Base-by-base conservation (phyloP, 2,888 invertebrate genomes). In the Erannis defoliaria region DNA sequence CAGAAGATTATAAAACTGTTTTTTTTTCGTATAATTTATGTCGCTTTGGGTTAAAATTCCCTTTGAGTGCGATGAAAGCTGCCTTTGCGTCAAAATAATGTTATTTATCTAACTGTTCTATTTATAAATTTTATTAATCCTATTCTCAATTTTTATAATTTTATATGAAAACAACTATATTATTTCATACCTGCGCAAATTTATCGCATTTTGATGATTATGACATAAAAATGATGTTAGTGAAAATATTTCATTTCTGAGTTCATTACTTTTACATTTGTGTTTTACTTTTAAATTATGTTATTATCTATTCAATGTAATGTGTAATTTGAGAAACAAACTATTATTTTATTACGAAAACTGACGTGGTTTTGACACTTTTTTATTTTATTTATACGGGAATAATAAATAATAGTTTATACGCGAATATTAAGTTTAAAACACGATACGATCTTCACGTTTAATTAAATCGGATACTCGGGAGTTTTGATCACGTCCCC, bases 171-270 rank as follows among this genome's bases (percentile, higher is more conserved):
- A 45, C 29, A 29, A 26, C 45, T 45, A 18, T 45, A 18, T 45
- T 29, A 45, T 45, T 23, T 42, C 35, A 35, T 45, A 45, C 35
- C 45, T 55, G 48, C 38, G 31, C 31, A 9, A 40, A 33, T 48
- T 55, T 10, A 55, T 19, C 31, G 38, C 10, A 4, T 48, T 55
- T 40, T 55, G 48, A 55, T 48, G 19, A 31, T 37, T 45, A 35
- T 21, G n/a, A 37, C 12, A 35, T 6, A 9, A 19, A 38, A 26
- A 38, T 38, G 19, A 29, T 37, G 19, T 35, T 37, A 51, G 33
- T 51, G 18, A 14, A 29, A 29, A 26, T 51, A 40, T 18, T 49
- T 49, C 40, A 40, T 50, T 33, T 48, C 2, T 14, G 23, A 37
- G 21, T 35, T 37, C 21, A 49, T 37, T 10, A 14, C 49, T 4